Percentiles rank a stretch among this genome's conserved stretches.
phyloP scores from a whole-genome alignment of 2,888 invertebrate genomes.

The Barypeithes pellucidus region DNA sequence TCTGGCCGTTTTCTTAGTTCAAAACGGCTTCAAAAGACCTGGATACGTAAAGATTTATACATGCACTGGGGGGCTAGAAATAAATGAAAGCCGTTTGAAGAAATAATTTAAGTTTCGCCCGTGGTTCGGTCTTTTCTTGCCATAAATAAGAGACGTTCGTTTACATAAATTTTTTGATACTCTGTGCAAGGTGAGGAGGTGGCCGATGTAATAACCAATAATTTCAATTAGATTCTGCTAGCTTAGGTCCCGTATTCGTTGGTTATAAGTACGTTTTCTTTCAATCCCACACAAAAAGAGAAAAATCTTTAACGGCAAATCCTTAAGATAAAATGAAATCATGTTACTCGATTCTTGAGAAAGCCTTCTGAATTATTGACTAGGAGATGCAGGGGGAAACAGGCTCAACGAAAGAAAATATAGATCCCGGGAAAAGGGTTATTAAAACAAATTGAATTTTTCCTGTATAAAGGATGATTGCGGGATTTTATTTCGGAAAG shows the following conservation, averaged over 20 bases:
- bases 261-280: background rate
- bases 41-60: constrained; percentile 42
- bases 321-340: constrained; percentile 19
- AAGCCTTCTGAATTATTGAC: constrained; percentile 27
- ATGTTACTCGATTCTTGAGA: constrained; percentile 22
- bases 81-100: constrained; percentile 42
- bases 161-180: constrained; percentile 27
- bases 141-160: constrained; percentile 18
- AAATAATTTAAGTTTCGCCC: constrained; percentile 42
- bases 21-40: constrained; percentile 41
- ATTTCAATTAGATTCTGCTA: no score
- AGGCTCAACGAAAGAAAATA: constrained; percentile 22
- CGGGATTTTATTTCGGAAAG: constrained; percentile 29
- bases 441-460: constrained; percentile 34
- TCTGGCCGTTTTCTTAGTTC: constrained; percentile 37
- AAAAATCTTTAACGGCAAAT: constrained; percentile 28
- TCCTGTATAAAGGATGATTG: constrained; percentile 25
- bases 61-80: constrained; percentile 38
- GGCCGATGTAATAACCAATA: no score
- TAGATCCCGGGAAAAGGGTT: constrained; percentile 23
- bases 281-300: background rate
- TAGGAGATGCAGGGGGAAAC: constrained; percentile 21
- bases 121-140: constrained; percentile 1
- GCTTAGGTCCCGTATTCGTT: no score
- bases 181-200: background rate